Evolutionary conservation across 2,113 vertebrate species (phyloP).

Genomic region (Gasterosteus aculeatus): DNA sequence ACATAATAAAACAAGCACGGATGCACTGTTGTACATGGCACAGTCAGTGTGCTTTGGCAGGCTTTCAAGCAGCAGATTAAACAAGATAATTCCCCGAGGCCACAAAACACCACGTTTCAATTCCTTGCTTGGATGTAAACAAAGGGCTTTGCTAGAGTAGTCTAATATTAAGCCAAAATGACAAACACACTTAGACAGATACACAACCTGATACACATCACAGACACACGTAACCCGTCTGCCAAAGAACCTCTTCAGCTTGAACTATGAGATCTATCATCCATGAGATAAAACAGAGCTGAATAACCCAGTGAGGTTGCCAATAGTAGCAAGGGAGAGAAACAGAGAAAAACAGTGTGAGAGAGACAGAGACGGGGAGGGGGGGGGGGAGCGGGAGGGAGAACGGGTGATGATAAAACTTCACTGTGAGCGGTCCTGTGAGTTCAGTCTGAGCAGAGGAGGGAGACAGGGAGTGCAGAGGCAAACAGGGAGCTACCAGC

Average conservation of each 20-base stretch:
- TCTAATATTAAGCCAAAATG: constrained; percentile 43
- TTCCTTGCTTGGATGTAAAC: constrained; percentile 48
- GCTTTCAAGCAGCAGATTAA: constrained; percentile 57
- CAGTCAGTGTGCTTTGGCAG: constrained; percentile 39
- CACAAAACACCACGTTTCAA: constrained; percentile 33
- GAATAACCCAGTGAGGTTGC: constrained; percentile 72
- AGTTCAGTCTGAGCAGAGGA: constrained; percentile 72
- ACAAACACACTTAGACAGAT: constrained; percentile 39
- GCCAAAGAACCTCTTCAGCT: constrained; percentile 69
- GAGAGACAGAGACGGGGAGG: constrained; percentile 25
- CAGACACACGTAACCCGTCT: constrained; percentile 47
- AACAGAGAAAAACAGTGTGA: constrained; percentile 33
- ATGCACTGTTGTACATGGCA: not conserved
- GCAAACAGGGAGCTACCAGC: constrained; percentile 53
- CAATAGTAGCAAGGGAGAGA: constrained; percentile 63
- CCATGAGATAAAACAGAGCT: constrained; percentile 81
- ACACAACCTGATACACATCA: constrained; percentile 38
- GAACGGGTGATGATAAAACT: constrained; percentile 81
- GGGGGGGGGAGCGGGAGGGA: constrained; percentile 56
- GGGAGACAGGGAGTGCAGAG: constrained; percentile 47
- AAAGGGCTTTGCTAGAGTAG: constrained; percentile 48
- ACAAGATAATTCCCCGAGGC: constrained; percentile 39
- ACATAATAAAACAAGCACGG: constrained; percentile 31
- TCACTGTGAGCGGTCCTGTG: constrained; percentile 75
- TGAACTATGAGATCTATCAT: constrained; percentile 73